Conservation (phyloP, 2,113 vertebrate species). For the Pongo abelii region DNA sequence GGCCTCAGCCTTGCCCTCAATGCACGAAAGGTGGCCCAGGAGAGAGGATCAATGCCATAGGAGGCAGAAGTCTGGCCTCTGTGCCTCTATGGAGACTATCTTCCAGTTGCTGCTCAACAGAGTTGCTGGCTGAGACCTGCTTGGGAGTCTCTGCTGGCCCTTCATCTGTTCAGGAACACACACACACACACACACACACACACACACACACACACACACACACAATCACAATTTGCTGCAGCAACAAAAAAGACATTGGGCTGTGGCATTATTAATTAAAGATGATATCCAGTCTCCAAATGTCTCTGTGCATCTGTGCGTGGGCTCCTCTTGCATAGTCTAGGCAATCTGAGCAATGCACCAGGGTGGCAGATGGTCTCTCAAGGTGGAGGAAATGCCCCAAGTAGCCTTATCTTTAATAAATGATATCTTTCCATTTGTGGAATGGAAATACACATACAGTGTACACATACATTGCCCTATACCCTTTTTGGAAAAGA, state of each 20-base stretch:
- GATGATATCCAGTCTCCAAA: conserved; percentile 81
- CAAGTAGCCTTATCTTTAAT: neutral
- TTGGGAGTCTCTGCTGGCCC: conserved; percentile 52
- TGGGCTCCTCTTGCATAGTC: neutral
- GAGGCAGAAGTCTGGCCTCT: neutral
- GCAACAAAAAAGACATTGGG: conserved; percentile 68
- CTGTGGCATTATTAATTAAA: conserved; percentile 81
- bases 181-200: conserved; percentile 20
- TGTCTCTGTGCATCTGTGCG: conserved; percentile 71
- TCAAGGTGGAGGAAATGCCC: neutral
- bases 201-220: neutral
- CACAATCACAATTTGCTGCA: conserved; percentile 68
- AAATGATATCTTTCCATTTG: neutral
- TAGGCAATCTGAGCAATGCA: neutral
- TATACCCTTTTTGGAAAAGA: conserved; percentile 19
- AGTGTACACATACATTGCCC: neutral
- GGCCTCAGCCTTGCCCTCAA: neutral
- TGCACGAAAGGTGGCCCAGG: neutral
- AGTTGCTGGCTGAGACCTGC: conserved; percentile 46
- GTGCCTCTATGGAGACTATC: conserved; percentile 24
- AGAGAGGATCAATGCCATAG: neutral
- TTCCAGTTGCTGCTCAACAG: conserved; percentile 74
- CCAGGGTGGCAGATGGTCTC: conserved; percentile 17
- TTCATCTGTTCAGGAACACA: conserved; percentile 70
- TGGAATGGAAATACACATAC: neutral